phyloP scores from a whole-genome alignment of 2,888 invertebrate species.

The Philhelius pedissequus region DNA sequence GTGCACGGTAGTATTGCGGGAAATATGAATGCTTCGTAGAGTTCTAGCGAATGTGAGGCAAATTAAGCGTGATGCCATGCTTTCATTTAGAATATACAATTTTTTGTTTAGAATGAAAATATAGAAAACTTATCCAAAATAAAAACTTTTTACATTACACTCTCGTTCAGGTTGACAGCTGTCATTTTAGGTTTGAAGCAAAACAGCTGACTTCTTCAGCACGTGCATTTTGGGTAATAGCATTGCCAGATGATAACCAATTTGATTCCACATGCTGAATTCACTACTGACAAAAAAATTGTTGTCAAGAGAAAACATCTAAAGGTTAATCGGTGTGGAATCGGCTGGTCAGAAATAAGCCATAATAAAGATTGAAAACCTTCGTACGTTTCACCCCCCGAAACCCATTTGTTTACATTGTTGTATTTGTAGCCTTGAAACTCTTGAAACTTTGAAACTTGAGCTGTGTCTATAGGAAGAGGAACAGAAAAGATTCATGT shows the following conservation, averaged over 20 bases:
- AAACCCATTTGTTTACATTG: too few species aligned
- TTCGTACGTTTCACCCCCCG: too few species aligned
- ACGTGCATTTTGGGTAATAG: slow-evolving; percentile 82
- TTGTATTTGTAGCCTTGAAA: too few species aligned
- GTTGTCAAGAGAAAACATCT: too few species aligned
- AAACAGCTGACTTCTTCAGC: slow-evolving; percentile 84
- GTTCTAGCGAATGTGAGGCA: slow-evolving; percentile 30
- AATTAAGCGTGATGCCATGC: slow-evolving; percentile 53
- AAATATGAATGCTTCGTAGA: neutral
- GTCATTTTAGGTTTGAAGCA: slow-evolving; percentile 89
- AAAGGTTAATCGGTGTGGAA: too few species aligned
- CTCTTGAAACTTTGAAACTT: too few species aligned
- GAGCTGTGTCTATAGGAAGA: too few species aligned
- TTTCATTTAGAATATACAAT: neutral
- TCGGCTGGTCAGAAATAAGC: too few species aligned
- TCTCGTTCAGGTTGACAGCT: slow-evolving; percentile 84
- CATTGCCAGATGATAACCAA: slow-evolving; percentile 91
- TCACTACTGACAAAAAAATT: too few species aligned
- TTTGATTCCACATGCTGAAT: too few species aligned
- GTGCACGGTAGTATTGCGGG: neutral
- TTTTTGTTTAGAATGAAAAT: neutral
- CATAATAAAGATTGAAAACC: too few species aligned
- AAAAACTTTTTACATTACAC: neutral
- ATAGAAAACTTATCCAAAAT: neutral
- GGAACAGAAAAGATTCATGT: too few species aligned